A percentile compares a stretch with the other conserved stretches of the same genome.
These are phyloP conservation scores for Perizoma affinitatum DNA, from an alignment of 2,888 invertebrate genomes.

Conservation along the genomic window DNA sequence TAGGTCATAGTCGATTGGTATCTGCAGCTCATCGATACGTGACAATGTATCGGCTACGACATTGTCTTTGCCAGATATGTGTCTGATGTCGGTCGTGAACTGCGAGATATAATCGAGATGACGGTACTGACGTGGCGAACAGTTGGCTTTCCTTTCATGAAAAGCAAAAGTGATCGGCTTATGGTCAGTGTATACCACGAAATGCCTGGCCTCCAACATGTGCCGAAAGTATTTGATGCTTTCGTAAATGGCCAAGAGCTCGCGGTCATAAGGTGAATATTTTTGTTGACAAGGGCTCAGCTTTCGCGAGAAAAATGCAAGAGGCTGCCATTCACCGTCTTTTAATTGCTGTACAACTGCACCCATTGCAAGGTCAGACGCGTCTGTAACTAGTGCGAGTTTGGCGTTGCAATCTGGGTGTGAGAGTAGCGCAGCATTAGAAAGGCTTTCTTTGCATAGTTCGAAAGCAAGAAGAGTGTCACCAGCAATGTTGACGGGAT, in stretches of 20 bases:
- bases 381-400: constrained; percentile 48
- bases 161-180: neutral
- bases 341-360: neutral
- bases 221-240: constrained; percentile 21
- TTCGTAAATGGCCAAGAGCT: constrained; percentile 18
- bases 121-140: neutral
- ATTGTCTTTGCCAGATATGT: no score
- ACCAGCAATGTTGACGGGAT: neutral
- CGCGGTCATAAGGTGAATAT: constrained; percentile 12
- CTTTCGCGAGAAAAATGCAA: neutral
- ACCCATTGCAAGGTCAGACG: neutral
- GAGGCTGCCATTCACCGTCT: neutral
- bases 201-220: constrained; percentile 2
- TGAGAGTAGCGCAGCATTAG: constrained; percentile 44
- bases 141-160: neutral
- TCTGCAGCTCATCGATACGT: no score
- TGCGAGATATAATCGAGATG: no score
- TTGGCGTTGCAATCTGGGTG: constrained; percentile 49
- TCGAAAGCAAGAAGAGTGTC: neutral
- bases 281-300: constrained; percentile 3
- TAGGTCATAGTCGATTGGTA: no score
- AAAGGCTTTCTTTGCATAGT: neutral
- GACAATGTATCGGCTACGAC: no score
- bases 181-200: neutral
- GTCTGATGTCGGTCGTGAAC: no score